Percentiles rank a stretch among this genome's conserved stretches.
Evolutionary conservation across 2,113 vertebrate genomes (phyloP).

Genomic region (Calyptommatus sinebrachiatus): DNA sequence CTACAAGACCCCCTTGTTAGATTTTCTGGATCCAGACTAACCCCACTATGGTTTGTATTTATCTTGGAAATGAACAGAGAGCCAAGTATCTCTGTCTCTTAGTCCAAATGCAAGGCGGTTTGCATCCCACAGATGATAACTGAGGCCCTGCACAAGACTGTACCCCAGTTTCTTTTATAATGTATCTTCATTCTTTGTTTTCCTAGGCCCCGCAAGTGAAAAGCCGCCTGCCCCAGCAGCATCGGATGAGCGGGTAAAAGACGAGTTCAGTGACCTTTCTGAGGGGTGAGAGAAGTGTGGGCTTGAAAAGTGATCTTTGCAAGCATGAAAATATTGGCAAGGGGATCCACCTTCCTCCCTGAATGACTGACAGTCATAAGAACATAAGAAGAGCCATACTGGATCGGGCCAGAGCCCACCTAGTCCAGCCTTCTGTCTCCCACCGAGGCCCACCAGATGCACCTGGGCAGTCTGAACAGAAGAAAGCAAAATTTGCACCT

Average conservation of each 20-base stretch:
- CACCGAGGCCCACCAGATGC: too few relatives aligned
- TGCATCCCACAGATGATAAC: too few relatives aligned
- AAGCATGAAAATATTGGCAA: conserved; percentile 32
- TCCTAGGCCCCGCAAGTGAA: conserved; percentile 70
- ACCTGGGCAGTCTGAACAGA: too few relatives aligned
- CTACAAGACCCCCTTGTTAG: too few relatives aligned
- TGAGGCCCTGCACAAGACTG: not conserved
- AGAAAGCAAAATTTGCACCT: too few relatives aligned
- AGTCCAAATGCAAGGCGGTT: fast-evolving
- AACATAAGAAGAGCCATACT: too few relatives aligned
- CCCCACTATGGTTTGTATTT: too few relatives aligned
- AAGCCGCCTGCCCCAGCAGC: conserved; percentile 69
- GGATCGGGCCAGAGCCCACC: too few relatives aligned
- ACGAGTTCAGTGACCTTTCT: conserved; percentile 86
- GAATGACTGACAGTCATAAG: too few relatives aligned
- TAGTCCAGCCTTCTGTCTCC: too few relatives aligned
- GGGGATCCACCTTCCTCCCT: not conserved
- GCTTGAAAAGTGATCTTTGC: conserved; percentile 69
- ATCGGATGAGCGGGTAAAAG: conserved; percentile 79
- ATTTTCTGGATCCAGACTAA: too few relatives aligned
- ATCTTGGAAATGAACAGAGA: too few relatives aligned
- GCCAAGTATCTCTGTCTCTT: not conserved
- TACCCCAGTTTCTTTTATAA: conserved; percentile 44
- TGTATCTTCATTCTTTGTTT: conserved; percentile 49
- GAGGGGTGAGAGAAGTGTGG: conserved; percentile 90